Percentiles rank a stretch among this genome's conserved stretches.
Conservation (phyloP, 2,888 invertebrate genomes). For the Diachrysia chrysitis region DNA sequence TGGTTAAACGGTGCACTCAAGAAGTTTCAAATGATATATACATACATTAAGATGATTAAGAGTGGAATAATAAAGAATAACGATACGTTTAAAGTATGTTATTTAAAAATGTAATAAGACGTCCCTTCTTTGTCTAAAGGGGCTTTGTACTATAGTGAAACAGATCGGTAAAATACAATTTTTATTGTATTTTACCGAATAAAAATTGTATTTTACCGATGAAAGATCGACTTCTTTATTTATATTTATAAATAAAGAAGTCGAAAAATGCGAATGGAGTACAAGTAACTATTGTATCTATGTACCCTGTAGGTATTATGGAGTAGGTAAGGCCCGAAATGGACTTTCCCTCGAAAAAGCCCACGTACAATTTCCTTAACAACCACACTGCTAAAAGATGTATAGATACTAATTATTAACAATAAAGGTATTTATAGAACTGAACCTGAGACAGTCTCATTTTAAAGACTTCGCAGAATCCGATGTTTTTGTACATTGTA, state of each 20-base stretch:
- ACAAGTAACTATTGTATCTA: neutral
- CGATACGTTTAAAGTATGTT: neutral
- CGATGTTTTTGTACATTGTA: slow-evolving; percentile 35
- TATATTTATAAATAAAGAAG: too few species aligned
- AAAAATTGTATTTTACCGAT: too few species aligned
- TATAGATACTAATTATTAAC: neutral
- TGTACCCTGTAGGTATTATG: neutral
- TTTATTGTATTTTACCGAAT: too few species aligned
- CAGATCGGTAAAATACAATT: neutral
- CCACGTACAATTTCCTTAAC: neutral
- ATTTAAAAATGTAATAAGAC: neutral
- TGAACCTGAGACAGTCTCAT: neutral
- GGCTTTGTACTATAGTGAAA: neutral
- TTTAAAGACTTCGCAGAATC: slow-evolving; percentile 13
- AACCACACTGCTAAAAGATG: neutral
- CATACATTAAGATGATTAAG: neutral
- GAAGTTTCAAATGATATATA: neutral
- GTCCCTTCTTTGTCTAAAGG: neutral
- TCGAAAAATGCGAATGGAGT: neutral
- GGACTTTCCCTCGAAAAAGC: neutral
- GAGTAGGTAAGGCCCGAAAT: neutral
- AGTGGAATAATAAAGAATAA: neutral
- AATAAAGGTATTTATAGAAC: neutral
- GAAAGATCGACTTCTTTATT: too few species aligned
- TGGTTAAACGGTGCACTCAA: neutral